Percentiles rank a stretch among this genome's conserved stretches.
These are phyloP conservation scores for Trachelus tabidus DNA, from an alignment of 2,888 invertebrate genomes.

Conservation along the genomic window DNA sequence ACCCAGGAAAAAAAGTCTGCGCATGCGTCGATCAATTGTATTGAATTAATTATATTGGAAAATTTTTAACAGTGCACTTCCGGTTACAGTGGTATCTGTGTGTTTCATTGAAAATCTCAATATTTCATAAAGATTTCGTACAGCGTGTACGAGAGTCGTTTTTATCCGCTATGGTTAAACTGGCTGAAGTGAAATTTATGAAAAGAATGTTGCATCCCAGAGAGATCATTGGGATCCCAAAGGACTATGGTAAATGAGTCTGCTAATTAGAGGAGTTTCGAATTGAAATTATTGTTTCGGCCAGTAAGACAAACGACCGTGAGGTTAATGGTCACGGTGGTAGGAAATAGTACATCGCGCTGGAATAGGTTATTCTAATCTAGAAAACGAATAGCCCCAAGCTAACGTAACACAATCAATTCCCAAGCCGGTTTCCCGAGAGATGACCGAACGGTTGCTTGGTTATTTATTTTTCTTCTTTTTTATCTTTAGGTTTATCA, in stretches of 20 bases:
- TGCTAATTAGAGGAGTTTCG: constrained; percentile 9
- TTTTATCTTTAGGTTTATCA: not conserved
- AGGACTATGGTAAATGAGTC: not conserved
- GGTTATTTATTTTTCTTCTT: not conserved
- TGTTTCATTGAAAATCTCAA: not conserved
- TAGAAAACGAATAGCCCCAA: not conserved
- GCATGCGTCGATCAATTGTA: not conserved
- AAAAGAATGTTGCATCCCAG: not conserved
- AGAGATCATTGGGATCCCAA: not conserved
- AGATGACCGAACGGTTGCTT: not conserved
- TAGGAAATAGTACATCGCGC: not conserved
- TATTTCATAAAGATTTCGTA: not conserved
- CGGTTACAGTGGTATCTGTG: fast-evolving
- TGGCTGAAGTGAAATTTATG: not conserved
- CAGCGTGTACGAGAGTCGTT: not conserved
- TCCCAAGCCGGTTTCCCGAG: not conserved
- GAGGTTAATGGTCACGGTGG: not conserved
- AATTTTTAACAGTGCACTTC: not conserved
- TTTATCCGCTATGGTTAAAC: not conserved
- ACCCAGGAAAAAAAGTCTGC: not conserved
- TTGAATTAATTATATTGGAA: not conserved
- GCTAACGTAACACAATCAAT: not conserved
- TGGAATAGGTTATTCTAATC: not conserved
- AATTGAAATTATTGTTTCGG: constrained; percentile 29
- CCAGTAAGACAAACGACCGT: constrained; percentile 21